Evolutionary conservation across 2,888 invertebrate genomes (phyloP), one percentile per base, ranked within the genome.

Genomic region (Lepidocyrtinus sp.): DNA sequence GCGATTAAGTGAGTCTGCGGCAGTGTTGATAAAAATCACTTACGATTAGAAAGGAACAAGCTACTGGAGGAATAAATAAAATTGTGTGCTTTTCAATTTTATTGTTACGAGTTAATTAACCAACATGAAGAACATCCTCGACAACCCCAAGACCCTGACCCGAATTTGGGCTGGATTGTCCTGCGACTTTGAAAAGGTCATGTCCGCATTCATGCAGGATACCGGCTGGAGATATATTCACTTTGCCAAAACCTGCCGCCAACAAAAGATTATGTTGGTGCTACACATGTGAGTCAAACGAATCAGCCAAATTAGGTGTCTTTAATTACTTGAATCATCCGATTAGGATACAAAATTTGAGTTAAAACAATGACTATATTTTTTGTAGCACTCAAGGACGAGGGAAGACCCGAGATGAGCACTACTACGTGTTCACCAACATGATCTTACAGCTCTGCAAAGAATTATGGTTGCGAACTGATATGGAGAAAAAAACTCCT

Each of bases 241-340:
- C 27, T 83, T 83, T 68, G 75, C 75, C 15, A 36, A 46, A 12
- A 9, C 73, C 12, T 78, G 79, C 19, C 50, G 69, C n/a, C 50
- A 75, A 7, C 55, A 27, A 61, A 24, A 75, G 45, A 69, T 84
- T 5, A 74, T 77, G 1, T 25, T 84, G 9, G 55, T 84, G 1
- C 61, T 83, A 75, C 81, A 83, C 63, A 50, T 70, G 84, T 84
- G 76, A 81, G 82, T 75, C 26, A n/a, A n/a, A n/a, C n/a, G n/a
- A n/a, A n/a, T n/a, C n/a, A n/a, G n/a, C n/a, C n/a, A n/a, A n/a
- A n/a, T n/a, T n/a, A n/a, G n/a, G n/a, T n/a, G n/a, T n/a, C 7
- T 62, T 62, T 62, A 62, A 50, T 26, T 17, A 64, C 1, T 45
- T 67, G 19, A 36, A 12, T 36, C 7, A 9, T 36, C 12, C 36